Base-by-base conservation (phyloP, 1,140 invertebrate genomes). In the Frieseomelitta varia region DNA sequence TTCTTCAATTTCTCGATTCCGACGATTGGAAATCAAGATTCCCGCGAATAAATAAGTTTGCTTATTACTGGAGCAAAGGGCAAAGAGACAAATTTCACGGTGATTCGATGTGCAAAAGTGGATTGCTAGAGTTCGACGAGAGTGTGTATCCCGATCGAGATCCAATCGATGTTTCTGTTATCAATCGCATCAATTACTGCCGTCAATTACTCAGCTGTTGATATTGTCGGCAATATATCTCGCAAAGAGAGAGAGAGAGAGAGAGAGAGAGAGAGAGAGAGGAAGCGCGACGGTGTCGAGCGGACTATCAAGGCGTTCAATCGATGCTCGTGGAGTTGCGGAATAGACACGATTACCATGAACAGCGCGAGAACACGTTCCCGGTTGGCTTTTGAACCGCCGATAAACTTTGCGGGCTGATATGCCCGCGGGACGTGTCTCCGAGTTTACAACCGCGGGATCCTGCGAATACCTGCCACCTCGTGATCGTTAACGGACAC, bases 351-450 rank as follows among this genome's bases (percentile, higher is more conserved):
- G 75, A 78, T 84, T 79, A 78, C 81, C 55, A 39, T 27, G 55
- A 78, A 71, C 81, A 78, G 34, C 17, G 39, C 4, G 34, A 83
- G 71, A 78, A 69, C 81, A 83, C 81, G 81, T 78, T 83, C 65
- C 53, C 3, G 67, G 75, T 56, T 78, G 67, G 51, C 14, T 72
- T 51, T 55, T 53, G 11, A 47, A 15, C 30, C 39, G 67, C 24
- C 68, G 75, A 71, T 71, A 72, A 84, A 79, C 75, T 84, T 63
- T 24, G 10, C 2, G 10, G 21, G 34, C 21, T 63, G 53, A 84
- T 78, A 78, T 4, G 65, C n/a, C n/a, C 11, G 55, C 56, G 67
- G 55, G 15, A 61, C 67, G 67, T 63, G 68, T 53, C 15, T 58
- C 8, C 56, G n/a, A 72, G 55, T 84, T 72, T 65, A 71, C 24